Evolutionary conservation across 2,797 vertebrate species (phyloP).

Genomic region (Channallabes apus): DNA sequence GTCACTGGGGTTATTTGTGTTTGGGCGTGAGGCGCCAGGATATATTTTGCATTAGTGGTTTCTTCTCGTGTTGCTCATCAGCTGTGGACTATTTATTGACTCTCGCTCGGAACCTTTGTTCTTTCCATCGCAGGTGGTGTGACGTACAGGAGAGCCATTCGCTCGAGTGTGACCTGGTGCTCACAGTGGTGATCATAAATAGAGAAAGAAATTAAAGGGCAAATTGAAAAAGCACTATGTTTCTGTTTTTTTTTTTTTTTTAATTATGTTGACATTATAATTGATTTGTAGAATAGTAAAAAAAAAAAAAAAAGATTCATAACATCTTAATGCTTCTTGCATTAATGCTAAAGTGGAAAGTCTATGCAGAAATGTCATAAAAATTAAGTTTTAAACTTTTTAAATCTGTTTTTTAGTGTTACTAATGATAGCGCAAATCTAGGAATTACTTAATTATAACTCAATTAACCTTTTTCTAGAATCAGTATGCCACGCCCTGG

Average conservation of each 20-base stretch:
- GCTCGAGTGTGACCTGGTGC: not conserved
- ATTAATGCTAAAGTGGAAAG: too few species aligned
- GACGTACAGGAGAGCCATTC: not conserved
- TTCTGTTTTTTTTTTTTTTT: not conserved
- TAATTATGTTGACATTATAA: not conserved
- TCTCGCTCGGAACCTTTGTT: slow-evolving; percentile 42
- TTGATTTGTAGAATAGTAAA: not conserved
- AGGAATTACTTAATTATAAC: not conserved
- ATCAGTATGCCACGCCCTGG: not conserved
- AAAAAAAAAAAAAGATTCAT: not conserved
- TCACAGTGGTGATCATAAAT: not conserved
- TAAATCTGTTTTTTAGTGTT: not conserved
- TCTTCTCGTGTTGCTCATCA: slow-evolving; percentile 74
- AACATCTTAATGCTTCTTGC: not conserved
- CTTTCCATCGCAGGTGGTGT: slow-evolving; percentile 50
- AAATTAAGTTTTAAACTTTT: not conserved
- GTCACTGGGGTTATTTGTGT: slow-evolving; percentile 59
- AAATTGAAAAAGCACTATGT: not conserved
- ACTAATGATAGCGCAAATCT: not conserved
- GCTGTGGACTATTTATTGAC: slow-evolving; percentile 69
- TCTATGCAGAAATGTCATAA: not conserved
- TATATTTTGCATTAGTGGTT: slow-evolving; percentile 67
- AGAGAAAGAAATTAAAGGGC: not conserved
- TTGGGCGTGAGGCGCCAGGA: slow-evolving; percentile 64
- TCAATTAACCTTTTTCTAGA: not conserved